These are phyloP conservation scores for Hephaestus fuliginosus DNA, from an alignment of 2,797 vertebrate genomes.

Conservation along the genomic window DNA sequence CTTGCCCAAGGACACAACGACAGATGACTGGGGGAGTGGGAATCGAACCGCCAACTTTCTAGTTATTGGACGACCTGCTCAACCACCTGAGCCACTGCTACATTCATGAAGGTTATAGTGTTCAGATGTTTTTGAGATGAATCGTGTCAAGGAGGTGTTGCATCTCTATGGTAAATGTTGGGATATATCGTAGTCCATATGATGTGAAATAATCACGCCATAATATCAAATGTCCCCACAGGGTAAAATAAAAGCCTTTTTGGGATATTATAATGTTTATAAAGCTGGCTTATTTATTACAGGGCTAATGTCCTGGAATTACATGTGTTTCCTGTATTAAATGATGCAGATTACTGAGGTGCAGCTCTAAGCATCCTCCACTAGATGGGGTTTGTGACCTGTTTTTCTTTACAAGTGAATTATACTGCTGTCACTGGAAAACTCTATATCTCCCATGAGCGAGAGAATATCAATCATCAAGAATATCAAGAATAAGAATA, in stretches of 20 bases:
- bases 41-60: no score
- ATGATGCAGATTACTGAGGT: conserved; percentile 6
- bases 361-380: conserved; percentile 56
- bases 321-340: background rate
- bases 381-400: conserved; percentile 62
- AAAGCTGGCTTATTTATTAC: background rate
- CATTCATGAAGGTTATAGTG: background rate
- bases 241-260: conserved; percentile 3
- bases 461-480: background rate
- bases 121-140: background rate
- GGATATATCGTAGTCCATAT: background rate
- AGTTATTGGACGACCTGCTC: no score
- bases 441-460: background rate
- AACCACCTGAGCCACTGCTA: no score
- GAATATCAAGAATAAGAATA: background rate
- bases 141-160: background rate
- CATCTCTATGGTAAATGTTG: background rate
- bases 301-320: background rate
- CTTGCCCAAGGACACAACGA: no score
- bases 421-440: background rate
- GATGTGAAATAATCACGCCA: background rate
- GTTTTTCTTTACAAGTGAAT: background rate
- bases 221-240: background rate
- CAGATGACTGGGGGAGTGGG: no score
- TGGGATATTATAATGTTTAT: background rate